Conservation (phyloP, 2,888 invertebrate species). For the Epirrhoe alternata region DNA sequence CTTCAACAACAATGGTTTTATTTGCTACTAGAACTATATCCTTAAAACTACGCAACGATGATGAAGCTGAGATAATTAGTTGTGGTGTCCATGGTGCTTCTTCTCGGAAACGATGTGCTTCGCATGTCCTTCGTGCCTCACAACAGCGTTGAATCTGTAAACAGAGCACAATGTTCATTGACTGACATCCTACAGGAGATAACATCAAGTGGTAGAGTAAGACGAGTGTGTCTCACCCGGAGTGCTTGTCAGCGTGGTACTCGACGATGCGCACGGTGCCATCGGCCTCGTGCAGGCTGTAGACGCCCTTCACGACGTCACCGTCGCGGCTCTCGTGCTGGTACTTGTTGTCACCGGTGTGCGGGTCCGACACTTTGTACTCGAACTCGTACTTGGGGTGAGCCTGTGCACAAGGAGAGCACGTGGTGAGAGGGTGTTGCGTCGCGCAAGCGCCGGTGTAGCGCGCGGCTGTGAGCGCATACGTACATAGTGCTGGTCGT, state of each 20-base stretch:
- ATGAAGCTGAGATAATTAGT: not conserved
- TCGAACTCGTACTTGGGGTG: conserved; percentile 83
- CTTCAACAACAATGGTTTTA: not conserved
- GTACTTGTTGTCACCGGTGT: conserved; percentile 86
- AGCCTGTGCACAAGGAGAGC: conserved; percentile 58
- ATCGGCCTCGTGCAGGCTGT: conserved; percentile 73
- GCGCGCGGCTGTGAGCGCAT: conserved; percentile 6
- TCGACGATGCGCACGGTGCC: conserved; percentile 74
- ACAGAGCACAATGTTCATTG: not conserved
- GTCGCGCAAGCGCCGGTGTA: no score
- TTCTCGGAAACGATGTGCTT: conserved; percentile 46
- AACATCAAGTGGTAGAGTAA: not conserved
- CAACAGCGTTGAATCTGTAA: conserved; percentile 57
- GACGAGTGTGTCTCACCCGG: conserved; percentile 45
- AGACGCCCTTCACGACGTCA: conserved; percentile 85
- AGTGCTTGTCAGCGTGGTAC: conserved; percentile 72
- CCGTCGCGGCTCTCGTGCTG: conserved; percentile 85
- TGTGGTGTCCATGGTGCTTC: conserved; percentile 35
- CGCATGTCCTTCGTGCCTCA: conserved; percentile 46
- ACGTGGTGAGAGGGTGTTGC: conserved; percentile 14
- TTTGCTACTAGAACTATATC: not conserved
- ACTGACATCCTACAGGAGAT: not conserved
- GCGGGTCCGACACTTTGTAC: conserved; percentile 85
- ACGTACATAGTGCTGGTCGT: conserved; percentile 35
- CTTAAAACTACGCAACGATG: conserved; percentile 6